Percentiles rank a stretch among this genome's conserved stretches.
Evolutionary conservation across 2,888 invertebrate genomes (phyloP).

Genomic region (Phengaris arion): DNA sequence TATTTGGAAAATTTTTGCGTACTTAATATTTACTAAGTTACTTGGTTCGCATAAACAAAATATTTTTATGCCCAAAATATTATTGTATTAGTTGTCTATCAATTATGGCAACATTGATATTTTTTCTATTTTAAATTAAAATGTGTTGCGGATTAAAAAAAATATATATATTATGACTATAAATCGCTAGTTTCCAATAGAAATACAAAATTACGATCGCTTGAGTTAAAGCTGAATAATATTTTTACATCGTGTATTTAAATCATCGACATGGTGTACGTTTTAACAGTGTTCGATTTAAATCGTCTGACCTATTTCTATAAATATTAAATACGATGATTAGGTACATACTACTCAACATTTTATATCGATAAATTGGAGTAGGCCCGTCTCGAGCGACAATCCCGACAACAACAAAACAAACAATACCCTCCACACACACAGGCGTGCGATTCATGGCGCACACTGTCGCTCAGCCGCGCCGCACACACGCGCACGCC

Average conservation of each 20-base stretch:
- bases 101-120: too few species aligned
- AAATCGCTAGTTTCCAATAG: too few species aligned
- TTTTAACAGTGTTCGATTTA: too few species aligned
- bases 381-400: slow-evolving; percentile 46
- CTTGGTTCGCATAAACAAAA: neutral
- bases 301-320: neutral
- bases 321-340: neutral
- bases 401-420: slow-evolving; percentile 63
- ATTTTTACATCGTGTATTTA: too few species aligned
- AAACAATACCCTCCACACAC: slow-evolving; percentile 62
- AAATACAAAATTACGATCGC: too few species aligned
- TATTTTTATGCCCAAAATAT: neutral
- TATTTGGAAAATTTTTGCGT: neutral
- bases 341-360: too few species aligned
- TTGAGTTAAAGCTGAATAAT: too few species aligned
- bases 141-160: too few species aligned
- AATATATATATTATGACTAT: too few species aligned
- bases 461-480: slow-evolving; percentile 47
- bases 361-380: neutral
- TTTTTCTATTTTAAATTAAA: too few species aligned
- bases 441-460: slow-evolving; percentile 68
- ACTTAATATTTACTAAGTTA: neutral
- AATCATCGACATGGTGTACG: too few species aligned
- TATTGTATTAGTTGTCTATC: too few species aligned
- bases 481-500: slow-evolving; percentile 48